These are phyloP conservation scores for Scyliorhinus canicula DNA, from an alignment of 2,797 vertebrate species.

Conservation along the genomic window DNA sequence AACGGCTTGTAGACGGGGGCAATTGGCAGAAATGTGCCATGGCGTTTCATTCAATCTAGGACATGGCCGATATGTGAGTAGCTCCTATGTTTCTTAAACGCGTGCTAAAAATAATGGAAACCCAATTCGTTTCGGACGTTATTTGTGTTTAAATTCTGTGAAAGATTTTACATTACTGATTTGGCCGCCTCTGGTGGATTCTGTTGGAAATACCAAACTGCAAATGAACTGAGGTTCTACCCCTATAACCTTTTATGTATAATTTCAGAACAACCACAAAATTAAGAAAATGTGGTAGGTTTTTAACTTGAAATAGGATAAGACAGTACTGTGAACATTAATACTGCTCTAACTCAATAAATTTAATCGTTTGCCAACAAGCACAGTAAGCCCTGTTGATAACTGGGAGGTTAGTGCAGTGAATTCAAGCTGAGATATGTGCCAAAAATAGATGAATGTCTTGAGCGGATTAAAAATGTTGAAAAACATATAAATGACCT, in stretches of 20 bases:
- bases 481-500: conserved; percentile 16
- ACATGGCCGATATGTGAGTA: neutral
- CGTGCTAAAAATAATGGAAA: neutral
- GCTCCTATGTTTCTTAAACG: neutral
- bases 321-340: neutral
- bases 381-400: neutral
- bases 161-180: neutral
- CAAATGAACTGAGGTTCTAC: neutral
- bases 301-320: conserved; percentile 9
- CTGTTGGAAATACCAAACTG: neutral
- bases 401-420: neutral
- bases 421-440: neutral
- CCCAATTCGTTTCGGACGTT: neutral
- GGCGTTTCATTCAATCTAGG: neutral
- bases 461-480: neutral
- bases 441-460: neutral
- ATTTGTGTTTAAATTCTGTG: neutral
- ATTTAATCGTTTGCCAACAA: neutral
- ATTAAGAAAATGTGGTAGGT: neutral
- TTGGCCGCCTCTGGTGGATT: neutral
- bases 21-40: neutral
- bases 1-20: neutral
- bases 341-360: neutral
- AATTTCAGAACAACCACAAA: neutral
- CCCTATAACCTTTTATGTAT: neutral